Conservation (phyloP, 1,140 invertebrate genomes). For the Euwallacea fornicatus region DNA sequence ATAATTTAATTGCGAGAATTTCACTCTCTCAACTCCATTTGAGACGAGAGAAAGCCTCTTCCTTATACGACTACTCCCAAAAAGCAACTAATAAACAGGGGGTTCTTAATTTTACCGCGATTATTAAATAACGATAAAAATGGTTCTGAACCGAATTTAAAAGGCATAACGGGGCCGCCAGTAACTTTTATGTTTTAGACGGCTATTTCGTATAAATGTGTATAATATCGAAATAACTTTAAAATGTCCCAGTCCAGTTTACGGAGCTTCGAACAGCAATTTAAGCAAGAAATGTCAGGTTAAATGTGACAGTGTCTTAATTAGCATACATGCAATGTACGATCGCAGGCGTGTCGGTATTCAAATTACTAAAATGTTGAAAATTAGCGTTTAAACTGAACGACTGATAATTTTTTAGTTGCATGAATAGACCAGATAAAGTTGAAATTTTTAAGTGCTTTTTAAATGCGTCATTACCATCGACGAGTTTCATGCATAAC, state of each 20-base stretch:
- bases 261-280: slow-evolving; percentile 28
- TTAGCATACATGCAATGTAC: slow-evolving; percentile 38
- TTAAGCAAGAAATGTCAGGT: slow-evolving; percentile 33
- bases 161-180: slow-evolving; percentile 31
- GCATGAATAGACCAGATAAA: too few species aligned
- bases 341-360: slow-evolving; percentile 2
- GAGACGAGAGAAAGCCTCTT: too few species aligned
- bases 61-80: too few species aligned
- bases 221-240: slow-evolving; percentile 40
- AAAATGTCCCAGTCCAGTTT: slow-evolving; percentile 30
- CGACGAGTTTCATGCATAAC: too few species aligned
- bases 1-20: too few species aligned
- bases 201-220: slow-evolving; percentile 18
- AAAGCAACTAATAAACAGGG: too few species aligned
- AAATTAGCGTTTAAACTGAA: background rate
- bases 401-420: too few species aligned
- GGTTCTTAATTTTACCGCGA: background rate
- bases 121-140: slow-evolving; percentile 19
- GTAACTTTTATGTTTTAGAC: slow-evolving; percentile 39
- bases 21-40: too few species aligned
- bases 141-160: slow-evolving; percentile 2
- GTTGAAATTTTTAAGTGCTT: too few species aligned
- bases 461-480: too few species aligned
- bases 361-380: background rate
- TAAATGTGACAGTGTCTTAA: slow-evolving; percentile 38